Base-by-base conservation (phyloP, 2,888 invertebrate genomes). In the Eristalis intricaria region DNA sequence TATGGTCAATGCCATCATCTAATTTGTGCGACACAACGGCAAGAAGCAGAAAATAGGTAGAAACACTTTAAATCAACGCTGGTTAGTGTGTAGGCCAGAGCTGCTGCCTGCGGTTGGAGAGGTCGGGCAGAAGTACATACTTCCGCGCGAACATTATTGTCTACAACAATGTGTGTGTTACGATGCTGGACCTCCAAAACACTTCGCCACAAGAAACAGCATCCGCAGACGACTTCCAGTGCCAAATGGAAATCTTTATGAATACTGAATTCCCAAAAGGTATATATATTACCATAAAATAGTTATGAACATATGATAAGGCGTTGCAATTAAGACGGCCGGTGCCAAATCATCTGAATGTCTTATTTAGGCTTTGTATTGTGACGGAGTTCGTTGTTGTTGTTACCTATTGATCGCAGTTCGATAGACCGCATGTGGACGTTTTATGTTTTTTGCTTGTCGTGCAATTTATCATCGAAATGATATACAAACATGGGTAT, bases 1-100 rank as follows among this genome's bases (percentile, higher is more conserved):
- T 43, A 10, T 83, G 69, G 68, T 76, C 84, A 87, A 87, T 87
- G 87, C 73, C 87, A 87, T 64, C 75, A 76, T 79, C 61, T 68
- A 71, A 64, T 83, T 77, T 71, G 63, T 61, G 65, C 60, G 40
- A 35, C 22, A 60, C 76, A 40, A 73, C 38, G 23, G 63, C 65
- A 73, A 63, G 23, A 65, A 64, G 22, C n/a, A 68, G 50, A 63
- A 74, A 74, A 69, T 50, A 22, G 10, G 11, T 56, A 66, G 43
- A 64, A 66, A 79, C 65, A 65, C 64, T 69, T 56, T 35, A 68
- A 43, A 19, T n/a, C 38, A 69, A 38, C 23, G 50, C 50, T 56
- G 7, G 32, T 50, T 50, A 64, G 7, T 56, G 63, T 38, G 63
- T 64, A 63, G 63, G 70, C 38, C 40, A 38, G 50, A 23, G 29